Evolutionary conservation across 2,888 invertebrate species (phyloP), one percentile per base, ranked within the genome.

Genomic region (Amiota communis): DNA sequence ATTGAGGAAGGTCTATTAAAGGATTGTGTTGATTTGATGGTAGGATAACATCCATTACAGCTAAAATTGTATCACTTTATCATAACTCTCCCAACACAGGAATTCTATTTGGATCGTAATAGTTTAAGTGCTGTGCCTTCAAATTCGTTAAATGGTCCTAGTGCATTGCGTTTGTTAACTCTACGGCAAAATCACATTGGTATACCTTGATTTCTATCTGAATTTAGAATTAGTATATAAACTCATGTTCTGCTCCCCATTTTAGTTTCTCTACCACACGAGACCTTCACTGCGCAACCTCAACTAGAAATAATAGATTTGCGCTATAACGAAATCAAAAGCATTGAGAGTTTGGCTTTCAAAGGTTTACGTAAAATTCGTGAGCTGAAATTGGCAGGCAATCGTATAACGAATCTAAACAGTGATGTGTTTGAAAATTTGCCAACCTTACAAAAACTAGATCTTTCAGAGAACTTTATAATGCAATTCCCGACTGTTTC

Each of bases 381-480:
- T 81, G 91, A 91, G 77, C 92, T 97, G 49, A 94, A 94, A 87
- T 90, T 97, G 68, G 93, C 95, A 2, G 93, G 94, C 78, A 97
- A 97, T 90, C 92, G 94, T 78, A 91, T 97, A 15, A 92, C 93
- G 10, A 93, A 94, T 81, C 93, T 97, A 85, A 96, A 96, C 88
- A 96, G 96, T 87, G 95, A 96, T 86, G 94, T 95, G 71, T 96
- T 97, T 69, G 88, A 89, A 91, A 93, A 95, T 71, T 92, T 95
- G 6, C 92, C 93, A 73, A 93, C 94, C 81, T 91, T 98, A 76
- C 93, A 95, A 81, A 93, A 93, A 80, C 90, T 98, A 78, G 96
- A 97, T 88, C 91, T 98, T 46, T 95, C 96, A 0, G 94, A 95
- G 85, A 98, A 98, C 91, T 96, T 96, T 87, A 93, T 97, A 72